phyloP scores from a whole-genome alignment of 2,888 invertebrate genomes.

The Lacanobia oleracea region DNA sequence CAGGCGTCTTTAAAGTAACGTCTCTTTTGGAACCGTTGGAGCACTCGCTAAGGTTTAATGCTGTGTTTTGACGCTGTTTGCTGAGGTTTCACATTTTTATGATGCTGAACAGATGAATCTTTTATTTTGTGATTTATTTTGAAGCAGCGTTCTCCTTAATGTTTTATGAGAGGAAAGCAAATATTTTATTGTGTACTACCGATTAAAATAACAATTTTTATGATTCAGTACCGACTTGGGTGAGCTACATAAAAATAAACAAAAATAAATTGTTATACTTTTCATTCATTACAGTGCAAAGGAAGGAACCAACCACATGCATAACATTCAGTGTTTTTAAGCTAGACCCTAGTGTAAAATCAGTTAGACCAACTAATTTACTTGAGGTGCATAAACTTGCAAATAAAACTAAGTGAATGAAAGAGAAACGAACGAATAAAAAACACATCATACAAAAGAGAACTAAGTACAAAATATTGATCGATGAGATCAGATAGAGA shows the following conservation, averaged over 20 bases:
- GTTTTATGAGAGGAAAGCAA: background rate
- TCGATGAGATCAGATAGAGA: slow-evolving; percentile 19
- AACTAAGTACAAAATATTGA: slow-evolving; percentile 1
- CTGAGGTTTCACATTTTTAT: slow-evolving; percentile 25
- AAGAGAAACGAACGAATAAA: background rate
- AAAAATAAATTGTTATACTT: no score
- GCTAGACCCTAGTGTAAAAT: background rate
- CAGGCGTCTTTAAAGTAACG: slow-evolving; percentile 31
- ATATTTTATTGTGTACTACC: no score
- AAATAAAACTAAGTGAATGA: background rate
- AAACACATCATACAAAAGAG: background rate
- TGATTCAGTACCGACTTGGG: background rate
- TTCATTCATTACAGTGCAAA: background rate
- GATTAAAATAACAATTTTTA: background rate
- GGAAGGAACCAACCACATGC: background rate
- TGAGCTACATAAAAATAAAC: background rate
- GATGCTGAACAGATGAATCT: background rate
- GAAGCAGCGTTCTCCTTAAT: background rate
- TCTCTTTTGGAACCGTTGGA: slow-evolving; percentile 15
- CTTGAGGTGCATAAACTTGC: background rate
- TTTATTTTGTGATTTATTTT: slow-evolving; percentile 9
- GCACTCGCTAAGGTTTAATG: slow-evolving; percentile 24
- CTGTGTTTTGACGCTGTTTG: slow-evolving; percentile 4
- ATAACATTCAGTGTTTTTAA: background rate
- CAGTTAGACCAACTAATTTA: background rate